These are phyloP conservation scores for Oxytorus armatus DNA, from an alignment of 2,888 invertebrate species.

Conservation along the genomic window DNA sequence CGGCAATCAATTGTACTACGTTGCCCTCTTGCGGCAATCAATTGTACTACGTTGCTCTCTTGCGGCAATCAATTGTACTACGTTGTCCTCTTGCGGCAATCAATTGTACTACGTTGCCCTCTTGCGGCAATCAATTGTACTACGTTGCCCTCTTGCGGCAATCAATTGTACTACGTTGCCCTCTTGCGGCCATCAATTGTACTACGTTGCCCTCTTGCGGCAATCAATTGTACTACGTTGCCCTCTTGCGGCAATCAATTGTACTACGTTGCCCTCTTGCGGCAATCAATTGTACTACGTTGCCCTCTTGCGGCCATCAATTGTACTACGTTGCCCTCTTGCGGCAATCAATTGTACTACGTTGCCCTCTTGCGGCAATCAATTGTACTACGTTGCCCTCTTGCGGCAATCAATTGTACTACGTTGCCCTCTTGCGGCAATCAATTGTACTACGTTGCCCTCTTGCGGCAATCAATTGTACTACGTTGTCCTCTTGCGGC, in stretches of 20 bases:
- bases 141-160: no score
- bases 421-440: background rate
- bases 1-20: background rate
- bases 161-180: background rate
- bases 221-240: no score
- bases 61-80: background rate
- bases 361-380: no score
- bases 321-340: background rate
- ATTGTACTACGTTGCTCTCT: background rate
- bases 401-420: no score
- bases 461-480: no score
- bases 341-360: no score
- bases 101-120: conserved; percentile 3
- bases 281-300: background rate
- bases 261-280: background rate
- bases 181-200: background rate
- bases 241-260: no score
- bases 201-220: no score
- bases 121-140: background rate
- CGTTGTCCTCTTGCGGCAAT: no score
- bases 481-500: no score
- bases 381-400: no score
- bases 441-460: no score
- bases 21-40: background rate
- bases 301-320: background rate